A percentile compares a stretch with the other conserved stretches of the same genome.
phyloP scores from a whole-genome alignment of 2,113 vertebrate genomes.

The Baryphthengus martii region DNA sequence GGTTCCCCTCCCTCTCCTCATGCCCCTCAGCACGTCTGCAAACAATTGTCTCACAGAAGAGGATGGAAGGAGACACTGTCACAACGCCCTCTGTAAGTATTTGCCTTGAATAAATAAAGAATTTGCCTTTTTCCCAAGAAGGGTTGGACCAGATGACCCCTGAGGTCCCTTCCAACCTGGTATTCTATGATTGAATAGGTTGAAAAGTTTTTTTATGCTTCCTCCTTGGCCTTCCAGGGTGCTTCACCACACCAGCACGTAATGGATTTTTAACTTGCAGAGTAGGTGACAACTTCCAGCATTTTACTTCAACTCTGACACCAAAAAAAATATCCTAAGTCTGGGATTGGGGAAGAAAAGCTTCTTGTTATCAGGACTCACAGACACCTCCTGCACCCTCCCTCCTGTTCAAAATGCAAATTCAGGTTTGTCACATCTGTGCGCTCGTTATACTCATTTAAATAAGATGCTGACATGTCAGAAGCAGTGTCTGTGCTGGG shows the following conservation, averaged over 20 bases:
- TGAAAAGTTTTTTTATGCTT: neutral
- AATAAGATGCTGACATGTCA: neutral
- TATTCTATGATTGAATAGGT: neutral
- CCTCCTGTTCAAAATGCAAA: neutral
- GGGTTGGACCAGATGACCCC: neutral
- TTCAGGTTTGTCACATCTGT: neutral
- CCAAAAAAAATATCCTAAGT: neutral
- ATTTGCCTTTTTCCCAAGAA: neutral
- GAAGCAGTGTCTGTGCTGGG: neutral
- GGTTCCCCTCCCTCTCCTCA: neutral
- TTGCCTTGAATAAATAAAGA: neutral
- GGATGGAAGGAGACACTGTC: neutral
- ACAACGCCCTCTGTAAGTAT: neutral
- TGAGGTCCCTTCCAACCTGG: neutral
- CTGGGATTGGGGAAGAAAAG: neutral
- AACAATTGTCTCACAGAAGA: neutral
- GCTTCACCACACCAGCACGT: neutral
- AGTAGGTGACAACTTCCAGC: neutral
- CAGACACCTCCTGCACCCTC: neutral
- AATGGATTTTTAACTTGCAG: neutral
- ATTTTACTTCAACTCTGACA: neutral
- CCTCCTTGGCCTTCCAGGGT: neutral
- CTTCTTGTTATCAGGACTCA: neutral
- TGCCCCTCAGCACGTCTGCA: rapidly evolving
- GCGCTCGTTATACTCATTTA: neutral